Base-by-base conservation (phyloP, 2,113 vertebrate species). In the Anser brachyrhynchus region DNA sequence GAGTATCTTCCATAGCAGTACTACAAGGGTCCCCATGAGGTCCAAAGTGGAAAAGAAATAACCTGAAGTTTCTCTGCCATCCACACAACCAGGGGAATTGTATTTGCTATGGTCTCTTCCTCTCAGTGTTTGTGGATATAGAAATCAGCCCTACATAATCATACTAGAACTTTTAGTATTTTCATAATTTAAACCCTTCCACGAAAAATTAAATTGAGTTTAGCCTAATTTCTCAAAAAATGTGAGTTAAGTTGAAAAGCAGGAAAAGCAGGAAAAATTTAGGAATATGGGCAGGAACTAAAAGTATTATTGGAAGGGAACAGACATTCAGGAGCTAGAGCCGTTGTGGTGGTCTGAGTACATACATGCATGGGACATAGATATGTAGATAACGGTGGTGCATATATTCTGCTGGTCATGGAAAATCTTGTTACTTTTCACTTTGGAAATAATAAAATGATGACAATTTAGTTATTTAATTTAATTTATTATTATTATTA, bases 231-330 rank as follows among this genome's bases (percentile, higher is more conserved):
- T 88, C 7, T 66, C 19, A 39, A 62, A 61, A 70, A 65, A 55
- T 49, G 2, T 3, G 3, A 1, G 2, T n/a, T 71, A 67, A n/a
- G 8, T 49, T 41, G 2, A 1, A 21, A 37, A 37, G 37, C 37
- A 37, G 37, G 37, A 37, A 37, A 37, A 37, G 37, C 37, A 37
- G 29, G 39, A 74, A 79, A 58, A 54, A 65, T 5, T 31, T 39
- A 43, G 26, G 21, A 72, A 78, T 72, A 35, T 31, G 33, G 37
- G 31, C 54, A 87, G 41, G 37, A 43, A 37, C 23, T 51, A 31
- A 22, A 65, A 79, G 5, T 66, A 44, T 39, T 73, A 6, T 59
- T 89, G 61, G 20, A 76, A 82, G 39, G 31, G 22, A 90, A 6
- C 12, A 79, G 89, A 67, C 18, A 46, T 61, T 43, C 62, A 69